Evolutionary conservation across 92 coral and sea anemone species (phyloP).

Genomic region (Paramuricea clavata): DNA sequence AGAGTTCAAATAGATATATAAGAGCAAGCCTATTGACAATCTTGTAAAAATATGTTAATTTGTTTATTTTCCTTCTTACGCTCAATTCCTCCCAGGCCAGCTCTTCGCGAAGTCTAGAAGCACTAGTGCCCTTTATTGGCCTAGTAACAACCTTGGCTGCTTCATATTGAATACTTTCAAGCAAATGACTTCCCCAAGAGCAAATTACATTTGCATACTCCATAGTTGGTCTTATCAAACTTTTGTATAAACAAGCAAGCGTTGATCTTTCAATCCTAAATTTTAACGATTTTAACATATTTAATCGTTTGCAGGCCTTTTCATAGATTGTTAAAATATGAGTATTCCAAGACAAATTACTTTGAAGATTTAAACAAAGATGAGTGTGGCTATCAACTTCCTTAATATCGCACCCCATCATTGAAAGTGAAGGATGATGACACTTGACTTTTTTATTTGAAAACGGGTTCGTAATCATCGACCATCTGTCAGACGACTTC

Average conservation of each 20-base stretch:
- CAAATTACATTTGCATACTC: slow-evolving; percentile 55
- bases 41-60: slow-evolving; percentile 36
- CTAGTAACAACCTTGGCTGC: slow-evolving; percentile 50
- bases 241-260: not conserved
- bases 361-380: slow-evolving; percentile 34
- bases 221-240: too few relatives aligned
- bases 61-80: slow-evolving; percentile 59
- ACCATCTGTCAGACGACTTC: slow-evolving; percentile 43
- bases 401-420: not conserved
- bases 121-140: slow-evolving; percentile 39
- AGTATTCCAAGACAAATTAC: slow-evolving; percentile 42
- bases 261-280: slow-evolving; percentile 43
- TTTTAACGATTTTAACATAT: too few relatives aligned
- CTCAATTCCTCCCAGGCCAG: too few relatives aligned
- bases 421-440: slow-evolving; percentile 34
- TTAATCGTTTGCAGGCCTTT: too few relatives aligned
- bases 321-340: slow-evolving; percentile 24
- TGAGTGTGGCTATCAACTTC: slow-evolving; percentile 43
- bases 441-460: slow-evolving; percentile 23
- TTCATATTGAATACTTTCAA: slow-evolving; percentile 59
- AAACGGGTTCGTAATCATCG: slow-evolving; percentile 52
- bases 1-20: not conserved
- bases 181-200: not conserved
- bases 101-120: slow-evolving; percentile 9
- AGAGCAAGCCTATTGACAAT: not conserved